Percentiles rank a stretch among this genome's conserved stretches.
phyloP scores from a whole-genome alignment of 2,797 vertebrate species.

The Rhinophrynus dorsalis region DNA sequence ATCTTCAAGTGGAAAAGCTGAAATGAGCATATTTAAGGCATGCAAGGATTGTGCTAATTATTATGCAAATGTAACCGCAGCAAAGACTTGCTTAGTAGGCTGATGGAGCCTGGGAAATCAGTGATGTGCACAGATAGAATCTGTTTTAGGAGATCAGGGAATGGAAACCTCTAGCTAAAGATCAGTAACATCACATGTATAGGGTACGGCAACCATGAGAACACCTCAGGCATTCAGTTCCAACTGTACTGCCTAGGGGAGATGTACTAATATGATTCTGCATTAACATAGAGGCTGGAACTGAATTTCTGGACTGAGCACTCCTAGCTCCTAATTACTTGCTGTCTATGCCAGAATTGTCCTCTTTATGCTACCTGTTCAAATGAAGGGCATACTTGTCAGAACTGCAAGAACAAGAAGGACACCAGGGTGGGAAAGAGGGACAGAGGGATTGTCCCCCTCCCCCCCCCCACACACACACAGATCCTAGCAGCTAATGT shows the following conservation, averaged over 20 bases:
- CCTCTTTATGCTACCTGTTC: no score
- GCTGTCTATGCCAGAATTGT: no score
- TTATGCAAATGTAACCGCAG: conserved; percentile 23
- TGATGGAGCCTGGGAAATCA: background rate
- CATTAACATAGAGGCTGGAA: no score
- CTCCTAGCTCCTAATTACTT: no score
- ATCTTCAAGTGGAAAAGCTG: background rate
- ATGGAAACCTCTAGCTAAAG: conserved; percentile 1
- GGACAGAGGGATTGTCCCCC: no score
- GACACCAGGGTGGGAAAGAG: no score
- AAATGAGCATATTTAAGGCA: conserved; percentile 19
- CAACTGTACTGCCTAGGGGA: background rate
- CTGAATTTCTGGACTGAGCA: no score
- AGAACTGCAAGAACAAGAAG: no score
- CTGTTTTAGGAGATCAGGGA: background rate
- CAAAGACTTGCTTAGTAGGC: conserved; percentile 10
- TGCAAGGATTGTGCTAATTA: conserved; percentile 35
- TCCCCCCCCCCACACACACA: no score
- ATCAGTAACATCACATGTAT: conserved; percentile 1
- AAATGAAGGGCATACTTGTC: no score
- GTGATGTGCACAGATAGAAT: conserved; percentile 20
- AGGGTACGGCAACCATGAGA: background rate
- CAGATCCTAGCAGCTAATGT: no score
- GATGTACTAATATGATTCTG: no score
- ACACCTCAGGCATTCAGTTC: background rate